Evolutionary conservation across 1,140 invertebrate genomes (phyloP).

Genomic region (Caenorhabditis inopinata): DNA sequence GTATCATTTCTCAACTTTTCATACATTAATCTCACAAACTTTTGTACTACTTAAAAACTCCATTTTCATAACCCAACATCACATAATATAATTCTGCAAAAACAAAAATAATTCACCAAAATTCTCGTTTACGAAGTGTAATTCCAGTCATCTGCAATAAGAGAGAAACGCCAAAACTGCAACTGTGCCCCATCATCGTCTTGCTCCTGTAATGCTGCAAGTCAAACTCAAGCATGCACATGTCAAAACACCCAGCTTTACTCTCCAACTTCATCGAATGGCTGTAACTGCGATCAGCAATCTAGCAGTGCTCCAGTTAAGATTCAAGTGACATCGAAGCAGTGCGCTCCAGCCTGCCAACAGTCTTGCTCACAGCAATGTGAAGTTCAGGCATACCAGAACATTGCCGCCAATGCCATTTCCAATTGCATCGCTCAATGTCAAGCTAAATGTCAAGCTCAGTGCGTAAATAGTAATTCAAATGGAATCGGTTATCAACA

Average conservation of each 20-base stretch:
- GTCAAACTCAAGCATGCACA: neutral
- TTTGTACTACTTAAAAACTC: too few relatives aligned
- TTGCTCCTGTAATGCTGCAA: neutral
- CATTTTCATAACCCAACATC: too few relatives aligned
- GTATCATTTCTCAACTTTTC: too few relatives aligned
- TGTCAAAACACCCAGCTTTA: neutral
- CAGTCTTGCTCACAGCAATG: slow-evolving; percentile 14
- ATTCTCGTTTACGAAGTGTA: neutral
- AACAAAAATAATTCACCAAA: too few relatives aligned
- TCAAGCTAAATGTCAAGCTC: slow-evolving; percentile 10
- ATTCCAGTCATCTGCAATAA: neutral
- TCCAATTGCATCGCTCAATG: neutral
- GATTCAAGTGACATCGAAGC: neutral
- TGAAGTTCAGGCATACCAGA: neutral
- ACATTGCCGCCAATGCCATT: neutral
- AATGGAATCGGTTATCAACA: neutral
- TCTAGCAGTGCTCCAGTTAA: neutral
- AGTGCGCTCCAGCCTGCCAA: neutral
- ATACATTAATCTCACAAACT: too few relatives aligned
- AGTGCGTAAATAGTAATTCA: neutral
- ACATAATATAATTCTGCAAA: too few relatives aligned
- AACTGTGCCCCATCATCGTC: neutral
- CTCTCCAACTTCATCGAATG: neutral
- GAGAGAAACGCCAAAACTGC: neutral
- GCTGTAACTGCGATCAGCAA: neutral